Evolutionary conservation across 2,797 vertebrate species (phyloP).

Genomic region (Hozukius guyotensis): DNA sequence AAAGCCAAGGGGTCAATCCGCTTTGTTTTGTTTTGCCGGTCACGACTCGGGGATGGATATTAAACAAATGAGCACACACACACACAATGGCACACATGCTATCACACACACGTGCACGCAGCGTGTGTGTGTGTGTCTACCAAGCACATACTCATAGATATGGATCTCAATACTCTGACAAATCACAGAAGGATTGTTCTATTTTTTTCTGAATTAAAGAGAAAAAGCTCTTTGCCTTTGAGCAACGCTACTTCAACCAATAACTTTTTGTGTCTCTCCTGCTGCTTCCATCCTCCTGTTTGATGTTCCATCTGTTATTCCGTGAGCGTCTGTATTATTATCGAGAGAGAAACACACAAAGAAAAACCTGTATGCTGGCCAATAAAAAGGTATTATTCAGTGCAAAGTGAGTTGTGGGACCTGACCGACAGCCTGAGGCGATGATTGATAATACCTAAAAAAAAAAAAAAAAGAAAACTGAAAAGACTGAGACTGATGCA

Average conservation of each 20-base stretch:
- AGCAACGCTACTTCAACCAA: background rate
- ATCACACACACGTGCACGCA: background rate
- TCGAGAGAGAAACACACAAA: background rate
- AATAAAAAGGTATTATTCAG: background rate
- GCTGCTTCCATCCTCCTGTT: background rate
- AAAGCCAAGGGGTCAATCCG: background rate
- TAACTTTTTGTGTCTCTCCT: background rate
- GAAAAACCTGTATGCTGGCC: background rate
- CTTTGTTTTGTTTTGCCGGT: constrained; percentile 20
- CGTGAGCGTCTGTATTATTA: background rate
- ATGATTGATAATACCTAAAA: background rate
- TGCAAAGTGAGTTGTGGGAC: background rate
- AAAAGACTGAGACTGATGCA: background rate
- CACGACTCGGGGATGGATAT: background rate
- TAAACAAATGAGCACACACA: background rate
- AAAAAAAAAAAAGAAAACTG: too few species aligned
- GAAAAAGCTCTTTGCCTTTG: background rate
- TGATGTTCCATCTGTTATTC: constrained; percentile 12
- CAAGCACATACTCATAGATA: background rate
- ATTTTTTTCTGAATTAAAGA: background rate
- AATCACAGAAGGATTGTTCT: constrained; percentile 2
- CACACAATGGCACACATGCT: background rate
- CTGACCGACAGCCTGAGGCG: background rate
- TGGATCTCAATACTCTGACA: background rate
- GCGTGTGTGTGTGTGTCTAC: background rate